Evolutionary conservation across 2,113 vertebrate genomes (phyloP), one percentile per base, ranked within the genome.

Genomic region (Thoracochromis brauschi): DNA sequence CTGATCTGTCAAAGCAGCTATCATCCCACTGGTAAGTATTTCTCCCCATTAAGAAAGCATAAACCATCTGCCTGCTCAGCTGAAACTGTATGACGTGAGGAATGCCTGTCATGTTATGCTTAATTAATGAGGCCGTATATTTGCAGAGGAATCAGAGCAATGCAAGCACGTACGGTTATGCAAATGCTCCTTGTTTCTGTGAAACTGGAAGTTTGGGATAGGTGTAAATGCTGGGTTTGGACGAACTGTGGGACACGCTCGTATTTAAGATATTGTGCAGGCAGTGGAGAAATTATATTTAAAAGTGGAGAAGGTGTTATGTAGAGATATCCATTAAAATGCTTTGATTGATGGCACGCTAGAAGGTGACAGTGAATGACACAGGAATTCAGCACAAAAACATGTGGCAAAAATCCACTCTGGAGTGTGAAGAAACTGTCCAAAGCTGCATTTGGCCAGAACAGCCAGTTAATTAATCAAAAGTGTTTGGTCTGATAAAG

Each of bases 41-140:
- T 87, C 87, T 86, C 89, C 80, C 55, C 87, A 95, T 95, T 90
- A 95, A 95, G 79, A 88, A 95, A 95, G 89, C 87, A 95, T 95
- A 89, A 91, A 85, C 94, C 94, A 95, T 95, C 93, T 94, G 95
- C 88, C 83, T 87, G 78, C 86, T 92, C 71, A 73, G 82, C 88
- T 89, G 79, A 94, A 89, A 91, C 85, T 84, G 88, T 55, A 87
- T 88, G 93, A 91, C 84, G 31, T 89, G 88, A 93, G 89, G 90
- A 88, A 88, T 93, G 83, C 58, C 93, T 88, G 79, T 90, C 75
- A 79, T 90, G 54, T 87, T 53, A 88, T 93, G 87, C 40, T 89
- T 93, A 89, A 94, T 96, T 94, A 92, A 95, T 92, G 89, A 93
- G 60, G 21, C 80, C 80, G 53, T 83, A 17, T 24, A 42, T 55